Conservation (phyloP, 2,113 vertebrate genomes). For the Scatophagus argus region DNA sequence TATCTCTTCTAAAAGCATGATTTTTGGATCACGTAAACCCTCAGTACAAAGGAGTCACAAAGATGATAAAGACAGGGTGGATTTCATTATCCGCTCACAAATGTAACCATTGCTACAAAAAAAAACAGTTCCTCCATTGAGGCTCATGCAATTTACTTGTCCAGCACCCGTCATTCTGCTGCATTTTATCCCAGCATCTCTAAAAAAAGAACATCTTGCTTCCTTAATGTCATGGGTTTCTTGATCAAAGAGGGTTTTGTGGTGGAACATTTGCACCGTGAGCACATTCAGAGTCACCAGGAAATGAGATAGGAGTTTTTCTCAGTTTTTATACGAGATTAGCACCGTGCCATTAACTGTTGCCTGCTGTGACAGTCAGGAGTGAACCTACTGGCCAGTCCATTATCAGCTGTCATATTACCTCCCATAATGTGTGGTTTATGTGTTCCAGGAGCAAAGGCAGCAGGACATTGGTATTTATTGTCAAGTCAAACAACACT, state of each 20-base stretch:
- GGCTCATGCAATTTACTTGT: neutral
- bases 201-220: neutral
- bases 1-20: too few species aligned
- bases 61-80: too few species aligned
- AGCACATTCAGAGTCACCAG: neutral
- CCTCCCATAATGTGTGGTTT: conserved; percentile 33
- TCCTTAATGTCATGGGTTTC: neutral
- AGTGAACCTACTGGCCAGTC: conserved; percentile 29
- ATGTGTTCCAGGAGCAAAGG: neutral
- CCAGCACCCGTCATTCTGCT: neutral
- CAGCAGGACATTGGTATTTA: conserved; percentile 10
- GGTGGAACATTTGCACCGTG: neutral
- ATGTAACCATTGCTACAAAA: neutral
- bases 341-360: conserved; percentile 4
- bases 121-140: neutral
- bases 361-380: neutral
- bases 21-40: too few species aligned
- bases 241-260: neutral
- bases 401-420: conserved; percentile 35
- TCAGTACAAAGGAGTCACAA: too few species aligned
- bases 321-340: neutral
- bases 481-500: conserved; percentile 20
- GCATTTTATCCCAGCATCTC: neutral
- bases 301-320: neutral
- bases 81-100: neutral